Evolutionary conservation across 2,888 invertebrate species (phyloP).

Genomic region (Watsonalla binaria): DNA sequence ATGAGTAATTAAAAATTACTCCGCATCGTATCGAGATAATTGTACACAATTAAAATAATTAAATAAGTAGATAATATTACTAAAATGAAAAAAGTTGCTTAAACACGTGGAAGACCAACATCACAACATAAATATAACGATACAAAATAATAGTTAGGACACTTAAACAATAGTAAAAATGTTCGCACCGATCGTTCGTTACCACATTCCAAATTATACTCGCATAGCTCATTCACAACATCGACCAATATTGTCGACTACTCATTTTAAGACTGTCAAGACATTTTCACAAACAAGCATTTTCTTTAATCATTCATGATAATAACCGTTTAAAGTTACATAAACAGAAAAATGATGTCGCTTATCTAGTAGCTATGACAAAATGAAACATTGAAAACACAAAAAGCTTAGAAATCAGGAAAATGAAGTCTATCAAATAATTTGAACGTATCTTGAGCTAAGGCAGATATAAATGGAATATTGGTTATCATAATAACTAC

Average conservation of each 20-base stretch:
- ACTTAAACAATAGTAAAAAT: constrained; percentile 36
- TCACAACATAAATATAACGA: constrained; percentile 76
- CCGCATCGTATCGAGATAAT: constrained; percentile 40
- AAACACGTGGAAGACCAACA: constrained; percentile 75
- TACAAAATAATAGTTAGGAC: constrained; percentile 42
- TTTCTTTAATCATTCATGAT: too few species aligned
- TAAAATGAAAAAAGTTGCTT: constrained; percentile 48
- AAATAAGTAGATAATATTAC: constrained; percentile 58
- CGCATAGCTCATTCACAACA: background rate
- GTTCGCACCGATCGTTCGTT: constrained; percentile 50
- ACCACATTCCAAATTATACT: background rate
- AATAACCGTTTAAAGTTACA: too few species aligned
- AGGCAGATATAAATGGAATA: constrained; percentile 2
- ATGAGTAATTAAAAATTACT: constrained; percentile 30
- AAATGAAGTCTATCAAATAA: background rate
- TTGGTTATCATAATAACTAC: background rate
- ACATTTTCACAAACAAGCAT: too few species aligned
- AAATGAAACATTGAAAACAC: background rate
- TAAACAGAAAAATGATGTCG: too few species aligned
- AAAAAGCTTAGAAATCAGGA: background rate
- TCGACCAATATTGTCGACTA: background rate
- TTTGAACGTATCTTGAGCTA: background rate
- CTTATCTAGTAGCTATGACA: too few species aligned
- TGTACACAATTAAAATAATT: constrained; percentile 52
- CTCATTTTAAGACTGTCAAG: background rate